Percentiles rank a stretch among this genome's conserved stretches.
phyloP scores from a whole-genome alignment of 1,140 invertebrate species.

The Drosophila takahashii region DNA sequence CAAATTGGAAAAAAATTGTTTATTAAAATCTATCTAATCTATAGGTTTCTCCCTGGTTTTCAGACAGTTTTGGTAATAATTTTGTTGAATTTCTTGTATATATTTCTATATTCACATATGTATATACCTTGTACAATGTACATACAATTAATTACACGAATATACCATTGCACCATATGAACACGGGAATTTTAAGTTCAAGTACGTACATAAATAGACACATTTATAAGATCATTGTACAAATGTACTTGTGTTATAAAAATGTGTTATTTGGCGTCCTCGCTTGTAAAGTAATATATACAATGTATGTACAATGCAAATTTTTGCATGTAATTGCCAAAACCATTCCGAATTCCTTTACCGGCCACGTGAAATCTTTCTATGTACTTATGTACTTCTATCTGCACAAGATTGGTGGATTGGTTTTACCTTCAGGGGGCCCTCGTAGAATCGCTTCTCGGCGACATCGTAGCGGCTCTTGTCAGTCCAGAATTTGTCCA shows the following conservation, averaged over 20 bases:
- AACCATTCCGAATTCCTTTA: constrained; percentile 6
- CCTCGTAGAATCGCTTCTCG: constrained; percentile 85
- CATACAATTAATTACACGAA: constrained; percentile 12
- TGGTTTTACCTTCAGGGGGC: constrained; percentile 46
- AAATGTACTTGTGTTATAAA: background rate
- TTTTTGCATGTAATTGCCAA: constrained; percentile 8
- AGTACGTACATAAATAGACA: background rate
- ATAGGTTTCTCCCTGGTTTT: too few species aligned
- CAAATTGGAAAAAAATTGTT: too few species aligned
- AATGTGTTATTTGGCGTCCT: background rate
- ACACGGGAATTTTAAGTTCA: constrained; percentile 6
- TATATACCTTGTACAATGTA: constrained; percentile 8
- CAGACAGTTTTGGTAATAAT: too few species aligned
- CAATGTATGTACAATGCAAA: background rate
- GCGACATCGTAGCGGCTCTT: constrained; percentile 86
- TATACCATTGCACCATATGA: constrained; percentile 1
- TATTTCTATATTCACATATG: background rate
- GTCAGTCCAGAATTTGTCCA: constrained; percentile 86
- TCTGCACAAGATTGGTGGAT: background rate
- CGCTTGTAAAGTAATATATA: background rate
- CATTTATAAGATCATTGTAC: background rate
- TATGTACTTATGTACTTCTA: constrained; percentile 9
- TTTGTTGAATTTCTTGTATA: background rate
- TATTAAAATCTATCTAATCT: too few species aligned
- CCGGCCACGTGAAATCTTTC: constrained; percentile 27